A percentile compares a stretch with the other conserved stretches of the same genome.
phyloP scores from a whole-genome alignment of 2,888 invertebrate genomes.

The Cosmopolites sordidus region DNA sequence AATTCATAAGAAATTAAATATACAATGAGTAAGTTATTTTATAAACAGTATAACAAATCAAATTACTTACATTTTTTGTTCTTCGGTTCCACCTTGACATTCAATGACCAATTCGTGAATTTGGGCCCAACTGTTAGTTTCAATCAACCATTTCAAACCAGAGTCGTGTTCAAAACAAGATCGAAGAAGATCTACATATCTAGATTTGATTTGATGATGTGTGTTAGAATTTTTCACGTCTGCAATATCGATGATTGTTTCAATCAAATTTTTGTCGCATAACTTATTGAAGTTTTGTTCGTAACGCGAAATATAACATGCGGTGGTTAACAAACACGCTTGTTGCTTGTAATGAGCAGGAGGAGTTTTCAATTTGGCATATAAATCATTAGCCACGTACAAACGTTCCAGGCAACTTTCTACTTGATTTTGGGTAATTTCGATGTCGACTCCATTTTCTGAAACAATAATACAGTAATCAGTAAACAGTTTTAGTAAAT shows the following conservation, averaged over 20 bases:
- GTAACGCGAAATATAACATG: constrained; percentile 12
- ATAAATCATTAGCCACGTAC: constrained; percentile 10
- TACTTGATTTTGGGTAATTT: constrained; percentile 19
- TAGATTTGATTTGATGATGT: constrained; percentile 9
- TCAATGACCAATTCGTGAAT: constrained; percentile 21
- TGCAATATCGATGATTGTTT: constrained; percentile 9
- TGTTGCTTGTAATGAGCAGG: constrained; percentile 15
- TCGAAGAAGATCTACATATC: constrained; percentile 20
- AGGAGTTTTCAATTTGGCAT: constrained; percentile 11
- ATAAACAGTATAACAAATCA: neutral
- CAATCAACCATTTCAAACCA: constrained; percentile 20
- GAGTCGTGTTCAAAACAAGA: constrained; percentile 18
- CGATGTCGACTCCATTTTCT: constrained; percentile 25
- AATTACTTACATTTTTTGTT: constrained; percentile 18
- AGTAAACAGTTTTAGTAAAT: too few relatives aligned
- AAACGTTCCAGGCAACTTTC: constrained; percentile 18
- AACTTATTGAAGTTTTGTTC: constrained; percentile 17
- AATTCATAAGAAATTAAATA: too few relatives aligned
- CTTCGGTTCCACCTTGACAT: constrained; percentile 10
- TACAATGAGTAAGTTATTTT: too few relatives aligned
- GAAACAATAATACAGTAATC: too few relatives aligned
- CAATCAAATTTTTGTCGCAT: constrained; percentile 6
- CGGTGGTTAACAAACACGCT: constrained; percentile 8
- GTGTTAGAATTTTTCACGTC: constrained; percentile 12
- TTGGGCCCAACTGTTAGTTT: constrained; percentile 17